phyloP scores from a whole-genome alignment of 1,140 invertebrate genomes.

The Scaptomyza graminum region DNA sequence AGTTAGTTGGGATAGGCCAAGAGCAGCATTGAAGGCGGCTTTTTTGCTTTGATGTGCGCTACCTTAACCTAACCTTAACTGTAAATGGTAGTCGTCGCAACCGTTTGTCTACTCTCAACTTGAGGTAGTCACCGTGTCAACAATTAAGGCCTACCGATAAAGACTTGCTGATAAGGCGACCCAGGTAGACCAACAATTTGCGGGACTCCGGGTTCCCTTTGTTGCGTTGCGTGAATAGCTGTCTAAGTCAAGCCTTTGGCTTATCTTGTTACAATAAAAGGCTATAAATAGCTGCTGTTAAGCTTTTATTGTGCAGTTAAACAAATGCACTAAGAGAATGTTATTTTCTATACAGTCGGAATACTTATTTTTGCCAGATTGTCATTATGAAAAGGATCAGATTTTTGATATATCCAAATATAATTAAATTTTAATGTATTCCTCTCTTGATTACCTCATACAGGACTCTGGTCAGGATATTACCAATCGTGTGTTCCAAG shows the following conservation, averaged over 20 bases:
- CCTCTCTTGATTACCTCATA: background rate
- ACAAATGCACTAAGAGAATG: background rate
- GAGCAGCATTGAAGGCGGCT: conserved; percentile 3
- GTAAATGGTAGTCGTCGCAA: conserved; percentile 33
- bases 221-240: conserved; percentile 24
- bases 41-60: conserved; percentile 22
- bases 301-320: conserved; percentile 10
- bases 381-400: background rate
- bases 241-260: conserved; percentile 37
- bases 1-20: conserved; percentile 50
- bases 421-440: background rate
- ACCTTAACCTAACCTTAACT: conserved; percentile 28
- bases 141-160: conserved; percentile 47
- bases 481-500: conserved; percentile 92
- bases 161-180: conserved; percentile 46
- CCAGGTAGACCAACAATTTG: conserved; percentile 18
- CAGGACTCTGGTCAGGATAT: conserved; percentile 94
- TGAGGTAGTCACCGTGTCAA: conserved; percentile 31
- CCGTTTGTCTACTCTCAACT: conserved; percentile 14
- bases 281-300: conserved; percentile 47
- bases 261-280: conserved; percentile 36
- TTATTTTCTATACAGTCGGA: background rate
- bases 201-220: conserved; percentile 22
- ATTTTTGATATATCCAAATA: no score
- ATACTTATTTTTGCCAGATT: background rate